These are phyloP conservation scores for Dipodomys stephensi DNA, from an alignment of 2,113 vertebrate species.

Conservation along the genomic window DNA sequence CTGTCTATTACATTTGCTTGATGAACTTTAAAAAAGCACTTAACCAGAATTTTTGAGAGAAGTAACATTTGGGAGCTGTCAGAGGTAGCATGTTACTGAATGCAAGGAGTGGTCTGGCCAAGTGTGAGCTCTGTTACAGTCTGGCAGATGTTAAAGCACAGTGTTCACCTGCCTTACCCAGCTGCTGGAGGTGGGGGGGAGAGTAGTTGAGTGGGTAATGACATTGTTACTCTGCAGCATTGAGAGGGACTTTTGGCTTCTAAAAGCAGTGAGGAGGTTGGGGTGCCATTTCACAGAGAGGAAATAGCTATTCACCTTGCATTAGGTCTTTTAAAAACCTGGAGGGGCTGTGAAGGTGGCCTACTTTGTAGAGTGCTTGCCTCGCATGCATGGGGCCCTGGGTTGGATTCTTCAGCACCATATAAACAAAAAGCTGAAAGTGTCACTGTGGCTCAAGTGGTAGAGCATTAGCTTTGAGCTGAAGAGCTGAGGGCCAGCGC, in stretches of 20 bases:
- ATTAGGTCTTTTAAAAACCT: conserved; percentile 1
- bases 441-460: no score
- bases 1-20: conserved; percentile 51
- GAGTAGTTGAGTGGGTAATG: conserved; percentile 65
- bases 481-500: no score
- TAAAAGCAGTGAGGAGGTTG: conserved; percentile 77
- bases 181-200: conserved; percentile 65
- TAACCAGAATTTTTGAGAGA: conserved; percentile 56
- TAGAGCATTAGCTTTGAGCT: no score
- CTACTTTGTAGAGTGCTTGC: no score
- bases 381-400: no score
- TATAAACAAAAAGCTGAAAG: no score
- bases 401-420: no score
- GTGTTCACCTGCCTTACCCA: conserved; percentile 77
- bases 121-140: conserved; percentile 35
- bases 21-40: conserved; percentile 55
- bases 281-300: conserved; percentile 79
- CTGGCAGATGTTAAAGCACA: conserved; percentile 48
- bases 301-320: conserved; percentile 75
- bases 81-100: conserved; percentile 56
- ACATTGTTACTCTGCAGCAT: conserved; percentile 68
- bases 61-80: conserved; percentile 73
- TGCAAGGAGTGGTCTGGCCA: conserved; percentile 26
- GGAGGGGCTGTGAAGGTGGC: no score
- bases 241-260: conserved; percentile 76